These are phyloP conservation scores for Drosophila lowei DNA, from an alignment of 1,140 invertebrate species.

Conservation along the genomic window DNA sequence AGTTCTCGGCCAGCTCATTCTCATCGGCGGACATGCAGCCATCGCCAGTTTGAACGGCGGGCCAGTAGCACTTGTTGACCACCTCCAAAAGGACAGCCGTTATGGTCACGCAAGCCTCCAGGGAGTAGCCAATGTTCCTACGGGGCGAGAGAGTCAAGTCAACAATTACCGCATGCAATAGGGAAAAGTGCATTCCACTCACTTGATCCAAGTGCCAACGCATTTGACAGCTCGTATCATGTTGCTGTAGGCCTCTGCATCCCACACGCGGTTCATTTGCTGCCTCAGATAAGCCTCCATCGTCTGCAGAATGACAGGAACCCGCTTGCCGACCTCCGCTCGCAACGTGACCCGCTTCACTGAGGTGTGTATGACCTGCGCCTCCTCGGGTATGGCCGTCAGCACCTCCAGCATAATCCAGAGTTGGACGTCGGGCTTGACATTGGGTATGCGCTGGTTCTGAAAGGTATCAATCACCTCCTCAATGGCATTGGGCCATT, in stretches of 20 bases:
- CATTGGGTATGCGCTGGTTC: conserved; percentile 85
- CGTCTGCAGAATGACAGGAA: conserved; percentile 72
- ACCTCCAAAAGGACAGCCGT: conserved; percentile 72
- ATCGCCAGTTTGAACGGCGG: conserved; percentile 68
- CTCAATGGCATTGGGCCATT: conserved; percentile 87
- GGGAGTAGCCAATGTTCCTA: conserved; percentile 81
- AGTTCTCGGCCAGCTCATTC: conserved; percentile 85
- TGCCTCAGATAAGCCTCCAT: conserved; percentile 65
- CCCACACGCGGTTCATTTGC: conserved; percentile 66
- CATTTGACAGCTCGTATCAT: conserved; percentile 85
- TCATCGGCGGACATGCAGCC: conserved; percentile 84
- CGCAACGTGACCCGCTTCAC: conserved; percentile 71
- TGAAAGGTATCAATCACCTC: conserved; percentile 87
- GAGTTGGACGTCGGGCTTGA: conserved; percentile 83
- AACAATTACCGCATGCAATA: not conserved
- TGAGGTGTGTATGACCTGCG: conserved; percentile 76
- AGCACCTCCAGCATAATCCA: conserved; percentile 90
- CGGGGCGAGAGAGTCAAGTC: not conserved
- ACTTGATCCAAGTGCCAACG: conserved; percentile 86
- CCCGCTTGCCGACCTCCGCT: conserved; percentile 67
- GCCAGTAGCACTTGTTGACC: conserved; percentile 81
- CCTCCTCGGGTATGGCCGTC: conserved; percentile 91
- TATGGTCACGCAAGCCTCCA: conserved; percentile 82
- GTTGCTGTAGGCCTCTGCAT: conserved; percentile 81
- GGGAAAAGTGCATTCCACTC: conserved; percentile 34